A percentile compares a stretch with the other conserved stretches of the same genome.
phyloP scores from a whole-genome alignment of 2,888 invertebrate species.

The Carterocephalus palaemon region DNA sequence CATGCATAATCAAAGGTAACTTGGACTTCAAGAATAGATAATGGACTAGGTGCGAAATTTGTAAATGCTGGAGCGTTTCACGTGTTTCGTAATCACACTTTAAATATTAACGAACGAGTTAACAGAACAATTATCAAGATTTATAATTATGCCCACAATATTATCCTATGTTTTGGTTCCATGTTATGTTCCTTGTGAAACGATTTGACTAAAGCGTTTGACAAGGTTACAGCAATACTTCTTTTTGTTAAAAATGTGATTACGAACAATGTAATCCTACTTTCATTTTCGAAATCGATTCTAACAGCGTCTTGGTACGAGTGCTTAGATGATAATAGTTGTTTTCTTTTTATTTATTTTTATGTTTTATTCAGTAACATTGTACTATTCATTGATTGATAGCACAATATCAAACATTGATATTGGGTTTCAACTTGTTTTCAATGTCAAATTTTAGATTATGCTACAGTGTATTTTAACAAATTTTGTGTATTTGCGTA shows the following conservation, averaged over 20 bases:
- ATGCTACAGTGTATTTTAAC: not conserved
- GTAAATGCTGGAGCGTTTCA: conserved; percentile 63
- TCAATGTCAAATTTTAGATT: not conserved
- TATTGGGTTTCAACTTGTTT: conserved; percentile 2
- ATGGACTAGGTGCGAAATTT: conserved; percentile 69
- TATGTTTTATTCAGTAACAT: conserved; percentile 45
- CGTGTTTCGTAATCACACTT: conserved; percentile 38
- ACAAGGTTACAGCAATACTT: not conserved
- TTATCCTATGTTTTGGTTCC: conserved; percentile 14
- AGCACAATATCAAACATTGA: no score
- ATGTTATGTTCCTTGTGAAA: not conserved
- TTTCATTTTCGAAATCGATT: conserved; percentile 47
- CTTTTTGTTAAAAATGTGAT: conserved; percentile 43
- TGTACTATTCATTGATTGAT: conserved; percentile 44
- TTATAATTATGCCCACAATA: conserved; percentile 46
- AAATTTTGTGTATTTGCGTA: not conserved
- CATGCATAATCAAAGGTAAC: conserved; percentile 53
- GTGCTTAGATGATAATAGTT: conserved; percentile 66
- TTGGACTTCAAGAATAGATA: conserved; percentile 79
- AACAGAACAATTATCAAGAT: conserved; percentile 33
- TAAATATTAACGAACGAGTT: conserved; percentile 42
- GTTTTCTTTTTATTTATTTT: conserved; percentile 43
- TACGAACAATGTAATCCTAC: conserved; percentile 41
- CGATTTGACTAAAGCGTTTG: conserved; percentile 19
- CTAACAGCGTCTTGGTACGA: conserved; percentile 79